phyloP scores from a whole-genome alignment of 2,797 vertebrate species.

The Zalophus californianus region DNA sequence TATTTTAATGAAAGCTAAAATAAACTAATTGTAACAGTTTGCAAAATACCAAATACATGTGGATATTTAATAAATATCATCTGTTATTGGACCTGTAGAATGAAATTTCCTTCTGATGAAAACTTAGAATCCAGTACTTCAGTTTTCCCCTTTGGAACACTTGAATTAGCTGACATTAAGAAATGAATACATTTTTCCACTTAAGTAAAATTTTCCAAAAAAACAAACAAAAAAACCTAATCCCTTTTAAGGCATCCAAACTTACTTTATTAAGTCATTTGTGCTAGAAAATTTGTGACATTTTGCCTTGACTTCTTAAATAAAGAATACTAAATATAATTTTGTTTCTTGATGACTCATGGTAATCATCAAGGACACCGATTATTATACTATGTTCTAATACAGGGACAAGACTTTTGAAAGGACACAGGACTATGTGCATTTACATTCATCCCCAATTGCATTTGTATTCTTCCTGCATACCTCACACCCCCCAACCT shows the following conservation, averaged over 20 bases:
- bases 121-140: conserved; percentile 9
- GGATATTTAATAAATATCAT: conserved; percentile 51
- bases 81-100: background rate
- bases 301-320: conserved; percentile 44
- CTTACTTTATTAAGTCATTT: conserved; percentile 28
- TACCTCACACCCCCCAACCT: background rate
- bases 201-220: background rate
- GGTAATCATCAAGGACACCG: background rate
- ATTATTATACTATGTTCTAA: background rate
- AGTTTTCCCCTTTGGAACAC: conserved; percentile 16
- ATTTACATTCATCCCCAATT: background rate
- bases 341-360: conserved; percentile 38
- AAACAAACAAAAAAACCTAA: background rate
- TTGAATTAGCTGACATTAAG: conserved; percentile 30
- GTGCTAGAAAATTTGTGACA: conserved; percentile 39
- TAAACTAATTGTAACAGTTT: background rate
- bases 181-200: background rate
- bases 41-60: background rate
- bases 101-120: conserved; percentile 22
- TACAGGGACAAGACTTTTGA: background rate
- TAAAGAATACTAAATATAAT: background rate
- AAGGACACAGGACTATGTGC: background rate
- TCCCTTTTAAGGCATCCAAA: conserved; percentile 18
- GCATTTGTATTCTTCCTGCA: background rate
- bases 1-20: conserved; percentile 52